Evolutionary conservation across 2,113 vertebrate species (phyloP).

Genomic region (Grammomys surdaster): DNA sequence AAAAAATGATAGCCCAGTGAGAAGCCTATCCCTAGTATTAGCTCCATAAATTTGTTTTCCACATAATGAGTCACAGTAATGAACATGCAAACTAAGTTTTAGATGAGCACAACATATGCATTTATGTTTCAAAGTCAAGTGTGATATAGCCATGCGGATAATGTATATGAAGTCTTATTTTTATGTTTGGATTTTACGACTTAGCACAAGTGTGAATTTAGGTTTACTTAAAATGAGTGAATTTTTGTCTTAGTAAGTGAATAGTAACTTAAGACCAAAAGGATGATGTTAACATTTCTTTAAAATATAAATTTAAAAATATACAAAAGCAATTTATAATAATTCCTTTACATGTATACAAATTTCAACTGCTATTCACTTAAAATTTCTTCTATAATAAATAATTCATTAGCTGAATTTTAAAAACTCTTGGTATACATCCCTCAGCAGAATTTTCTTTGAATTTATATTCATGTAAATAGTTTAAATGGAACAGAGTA

Average conservation of each 20-base stretch:
- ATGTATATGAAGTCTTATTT: neutral
- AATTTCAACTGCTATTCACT: neutral
- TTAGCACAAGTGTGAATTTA: neutral
- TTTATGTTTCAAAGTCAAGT: neutral
- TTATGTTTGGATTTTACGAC: constrained; percentile 37
- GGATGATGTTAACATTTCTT: neutral
- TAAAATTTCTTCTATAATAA: constrained; percentile 13
- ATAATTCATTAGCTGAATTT: constrained; percentile 21
- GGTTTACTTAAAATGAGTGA: constrained; percentile 16
- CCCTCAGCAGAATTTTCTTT: neutral
- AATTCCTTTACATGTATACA: neutral
- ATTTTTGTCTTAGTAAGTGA: constrained; percentile 33
- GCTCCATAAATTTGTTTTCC: constrained; percentile 70
- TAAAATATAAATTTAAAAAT: constrained; percentile 5
- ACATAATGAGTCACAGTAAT: constrained; percentile 68
- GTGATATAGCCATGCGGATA: neutral
- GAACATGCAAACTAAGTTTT: constrained; percentile 68
- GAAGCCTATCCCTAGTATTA: neutral
- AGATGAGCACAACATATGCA: constrained; percentile 34
- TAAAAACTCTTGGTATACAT: neutral
- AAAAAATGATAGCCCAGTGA: neutral
- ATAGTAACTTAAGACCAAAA: neutral
- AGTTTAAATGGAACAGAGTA: neutral
- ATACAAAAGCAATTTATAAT: constrained; percentile 19
- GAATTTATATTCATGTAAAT: neutral